Evolutionary conservation across 2,888 invertebrate species (phyloP), one percentile per base, ranked within the genome.

Genomic region (Brachypalpus laphriformis): DNA sequence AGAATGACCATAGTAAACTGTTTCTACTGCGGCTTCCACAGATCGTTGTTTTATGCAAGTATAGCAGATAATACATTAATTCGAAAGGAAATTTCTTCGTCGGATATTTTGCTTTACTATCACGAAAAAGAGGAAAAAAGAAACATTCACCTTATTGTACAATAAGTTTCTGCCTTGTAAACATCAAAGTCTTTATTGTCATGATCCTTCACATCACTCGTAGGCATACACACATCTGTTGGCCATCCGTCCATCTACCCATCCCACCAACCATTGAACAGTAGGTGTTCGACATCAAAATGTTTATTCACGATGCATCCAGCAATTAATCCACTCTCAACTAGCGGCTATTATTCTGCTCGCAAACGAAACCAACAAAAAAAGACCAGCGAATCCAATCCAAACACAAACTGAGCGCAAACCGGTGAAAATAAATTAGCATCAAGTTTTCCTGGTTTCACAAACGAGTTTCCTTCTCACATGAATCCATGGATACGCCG

Each of bases 341-440:
- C 49, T 63, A 81, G 51, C 59, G 54, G 59, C 74, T 45, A 61
- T 68, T 49, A 57, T 51, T 31, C 56, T 37, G 68, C n/a, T n/a
- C n/a, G n/a, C n/a, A n/a, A n/a, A 34, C 54, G 37, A 54, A 77
- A 20, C 51, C 28, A 47, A 70, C 11, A 40, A 56, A 47, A 56
- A 22, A 37, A 34, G 11, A 14, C 25, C 25, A 5, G n/a, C 16
- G 28, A 56, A 76, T 61, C 61, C 61, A 40, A 40, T 14, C 2
- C 18, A 45, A 34, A 70, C 31, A 34, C 63, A 56, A 76, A 77
- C 14, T 42, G 40, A 65, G 45, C 34, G 76, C 42, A 37, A 83
- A 83, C 80, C 83, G 80, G 83, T 74, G 83, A 80, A 83, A 78
- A 72, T 80, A 80, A 80, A 74, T 80, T 20, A 74, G 31, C 68